Base-by-base conservation (phyloP, 1,140 invertebrate genomes). In the Rhynchophorus ferrugineus region DNA sequence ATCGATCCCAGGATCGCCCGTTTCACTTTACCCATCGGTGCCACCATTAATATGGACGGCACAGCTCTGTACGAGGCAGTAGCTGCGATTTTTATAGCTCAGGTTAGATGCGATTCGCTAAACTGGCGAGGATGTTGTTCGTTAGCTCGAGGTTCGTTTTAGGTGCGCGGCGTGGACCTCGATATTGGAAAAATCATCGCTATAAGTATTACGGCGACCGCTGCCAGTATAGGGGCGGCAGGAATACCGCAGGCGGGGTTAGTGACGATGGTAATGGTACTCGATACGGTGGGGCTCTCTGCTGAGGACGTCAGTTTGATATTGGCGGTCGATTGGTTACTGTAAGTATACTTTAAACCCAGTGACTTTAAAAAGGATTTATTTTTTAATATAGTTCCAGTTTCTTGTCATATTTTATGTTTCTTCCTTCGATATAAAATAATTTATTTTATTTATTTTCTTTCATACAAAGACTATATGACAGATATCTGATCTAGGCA, bases 171-270 rank as follows among this genome's bases (percentile, higher is more conserved):
- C 34, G 69, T 82, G 3, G 49, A 69, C 22, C 72, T 90, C 33
- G 75, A 73, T 51, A 75, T 87, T 46, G 86, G 84, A 1, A 76
- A 83, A 56, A 75, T 66, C 21, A 56, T 69, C 16, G 65, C 67
- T 11, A 66, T 69, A 62, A 88, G 86, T 69, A 81, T 91, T 36
- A 89, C 87, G 2, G 83, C 88, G n/a, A 90, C 87, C 7, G 80
- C 87, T 35, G 89, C 89, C 1, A 87, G 85, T 62, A 90, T 93
- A 57, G 90, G 90, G 24, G 88, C 89, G n/a, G 89, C 90, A 20
- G 87, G 88, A 44, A 89, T 93, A 45, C 90, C 90, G 1, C 85
- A 90, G 64, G 88, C 88, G 21, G 84, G 83, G 44, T 66, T 88
- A 24, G 85, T 91, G 6, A 91, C 87, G 8, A 87, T 91, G 85